A percentile compares a stretch with the other conserved stretches of the same genome.
phyloP scores from a whole-genome alignment of 2,888 invertebrate species.

The Stenolophus ochropezus region DNA sequence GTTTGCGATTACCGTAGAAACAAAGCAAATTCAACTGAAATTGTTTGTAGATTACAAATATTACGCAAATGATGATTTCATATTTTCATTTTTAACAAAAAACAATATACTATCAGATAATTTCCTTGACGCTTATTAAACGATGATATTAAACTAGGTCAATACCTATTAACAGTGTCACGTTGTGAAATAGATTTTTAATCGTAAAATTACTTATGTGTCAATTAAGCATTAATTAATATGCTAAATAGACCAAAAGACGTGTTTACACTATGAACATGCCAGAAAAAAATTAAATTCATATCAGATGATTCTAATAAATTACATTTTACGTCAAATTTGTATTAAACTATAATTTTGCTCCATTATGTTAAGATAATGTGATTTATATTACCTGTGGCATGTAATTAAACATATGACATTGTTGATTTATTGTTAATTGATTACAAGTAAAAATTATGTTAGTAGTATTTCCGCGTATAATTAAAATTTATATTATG shows the following conservation, averaged over 20 bases:
- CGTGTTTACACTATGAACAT: background rate
- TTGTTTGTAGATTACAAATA: slow-evolving; percentile 20
- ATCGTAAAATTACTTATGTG: slow-evolving; percentile 21
- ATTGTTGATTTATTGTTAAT: slow-evolving; percentile 2
- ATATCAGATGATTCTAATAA: background rate
- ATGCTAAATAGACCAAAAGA: slow-evolving; percentile 5
- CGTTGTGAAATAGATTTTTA: slow-evolving; percentile 21
- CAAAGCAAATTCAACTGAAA: slow-evolving; percentile 4
- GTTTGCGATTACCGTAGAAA: background rate
- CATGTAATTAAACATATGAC: background rate
- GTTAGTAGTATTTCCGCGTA: background rate
- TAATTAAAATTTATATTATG: background rate
- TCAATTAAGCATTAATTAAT: slow-evolving; percentile 37
- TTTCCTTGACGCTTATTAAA: background rate
- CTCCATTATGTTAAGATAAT: background rate
- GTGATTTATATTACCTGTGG: slow-evolving; percentile 2
- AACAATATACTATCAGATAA: background rate
- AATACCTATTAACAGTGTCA: slow-evolving; percentile 31
- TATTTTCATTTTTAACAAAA: slow-evolving; percentile 2
- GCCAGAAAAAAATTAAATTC: background rate
- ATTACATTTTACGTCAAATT: background rate
- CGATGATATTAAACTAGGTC: slow-evolving; percentile 23
- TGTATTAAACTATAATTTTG: slow-evolving; percentile 3
- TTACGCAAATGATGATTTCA: slow-evolving; percentile 30
- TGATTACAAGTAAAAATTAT: background rate